Conservation (phyloP, 2,797 vertebrate species). For the Coilia nasus region DNA sequence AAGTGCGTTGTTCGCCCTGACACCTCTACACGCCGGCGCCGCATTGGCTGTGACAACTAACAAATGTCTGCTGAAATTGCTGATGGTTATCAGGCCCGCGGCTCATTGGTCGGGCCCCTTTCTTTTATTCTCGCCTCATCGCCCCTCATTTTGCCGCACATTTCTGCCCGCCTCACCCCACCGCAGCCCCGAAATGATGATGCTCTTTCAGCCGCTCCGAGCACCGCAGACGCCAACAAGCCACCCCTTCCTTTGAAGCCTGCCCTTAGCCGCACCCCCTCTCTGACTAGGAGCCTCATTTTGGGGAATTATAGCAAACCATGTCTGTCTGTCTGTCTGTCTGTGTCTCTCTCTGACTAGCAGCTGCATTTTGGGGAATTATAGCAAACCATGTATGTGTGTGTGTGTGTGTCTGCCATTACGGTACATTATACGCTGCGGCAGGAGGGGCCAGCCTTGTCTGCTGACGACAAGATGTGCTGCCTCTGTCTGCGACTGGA, state of each 20-base stretch:
- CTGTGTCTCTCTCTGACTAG: background rate
- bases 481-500: background rate
- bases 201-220: background rate
- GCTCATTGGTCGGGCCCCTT: slow-evolving; percentile 47
- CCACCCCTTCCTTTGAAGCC: slow-evolving; percentile 29
- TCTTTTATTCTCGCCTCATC: slow-evolving; percentile 43
- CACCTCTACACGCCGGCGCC: slow-evolving; percentile 60
- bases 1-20: slow-evolving; percentile 39
- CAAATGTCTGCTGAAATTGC: slow-evolving; percentile 78
- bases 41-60: slow-evolving; percentile 69
- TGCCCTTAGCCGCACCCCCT: slow-evolving; percentile 25
- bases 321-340: background rate
- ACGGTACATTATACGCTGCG: slow-evolving; percentile 26
- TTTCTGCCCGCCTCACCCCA: slow-evolving; percentile 26
- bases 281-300: background rate
- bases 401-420: slow-evolving; percentile 6
- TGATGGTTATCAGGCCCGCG: slow-evolving; percentile 72
- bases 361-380: slow-evolving; percentile 26
- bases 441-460: slow-evolving; percentile 13
- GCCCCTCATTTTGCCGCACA: slow-evolving; percentile 40
- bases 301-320: slow-evolving; percentile 32
- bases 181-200: slow-evolving; percentile 39
- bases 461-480: slow-evolving; percentile 24
- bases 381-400: slow-evolving; percentile 26
- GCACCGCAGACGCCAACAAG: background rate